Evolutionary conservation across 2,888 invertebrate genomes (phyloP), one percentile per base, ranked within the genome.

Genomic region (Eledona agricola): DNA sequence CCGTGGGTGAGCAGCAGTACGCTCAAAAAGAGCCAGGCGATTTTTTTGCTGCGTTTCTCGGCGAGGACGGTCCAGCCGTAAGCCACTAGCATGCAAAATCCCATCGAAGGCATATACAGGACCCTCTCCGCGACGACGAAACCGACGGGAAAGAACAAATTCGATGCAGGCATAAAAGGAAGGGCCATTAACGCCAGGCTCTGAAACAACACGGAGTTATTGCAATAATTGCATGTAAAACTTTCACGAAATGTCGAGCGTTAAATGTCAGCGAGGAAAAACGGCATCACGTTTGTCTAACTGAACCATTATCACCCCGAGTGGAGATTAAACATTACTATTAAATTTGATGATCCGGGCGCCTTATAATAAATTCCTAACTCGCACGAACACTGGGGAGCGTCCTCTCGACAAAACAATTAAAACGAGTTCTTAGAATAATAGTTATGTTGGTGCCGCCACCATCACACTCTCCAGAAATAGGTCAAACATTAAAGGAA

Each of bases 21-120:
- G 28, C 81, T 75, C 57, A 95, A 77, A 22, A 84, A 79, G n/a
- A 83, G 72, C 73, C 86, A 85, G 10, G 87, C 82, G 11, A 89
- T 75, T 51, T 86, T 82, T 63, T 83, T 85, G 49, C 82, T 84
- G 65, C 83, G 80, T 69, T 81, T 85, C 67, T 85, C 83, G 35
- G 83, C 81, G 15, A 89, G 70, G 51, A 88, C 78, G 58, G 85
- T 82, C 86, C 86, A 93, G 19, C 94, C 94, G 68, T 92, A 92
- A 1, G 93, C 94, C 1, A 96, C 84, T 11, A 97, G 80, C 75
- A 97, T 84, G 71, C 96, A 96, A 81, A 93, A 96, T 38, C 97
- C 97, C 95, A 97, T 96, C 6, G 96, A 96, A 0, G 97, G 97
- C 81, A 95, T 93, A 77, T 97, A 97, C 2, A 97, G 83, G 29